Conservation (phyloP, 2,888 invertebrate genomes). For the Frankliniella fusca region DNA sequence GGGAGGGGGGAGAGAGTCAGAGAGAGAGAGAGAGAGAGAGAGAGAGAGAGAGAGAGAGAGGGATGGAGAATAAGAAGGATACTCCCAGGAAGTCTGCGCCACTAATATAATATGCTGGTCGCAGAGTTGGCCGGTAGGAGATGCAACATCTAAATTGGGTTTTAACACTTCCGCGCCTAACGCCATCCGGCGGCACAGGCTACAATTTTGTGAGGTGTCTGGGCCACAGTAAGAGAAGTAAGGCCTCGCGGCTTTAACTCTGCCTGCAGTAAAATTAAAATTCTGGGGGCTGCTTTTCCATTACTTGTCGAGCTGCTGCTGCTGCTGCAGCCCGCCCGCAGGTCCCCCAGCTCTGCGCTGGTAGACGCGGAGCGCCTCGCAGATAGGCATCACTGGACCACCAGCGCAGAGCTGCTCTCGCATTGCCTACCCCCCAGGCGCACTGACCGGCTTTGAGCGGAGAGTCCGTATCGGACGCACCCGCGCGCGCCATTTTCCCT, state of each 20-base stretch:
- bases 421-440: not conserved
- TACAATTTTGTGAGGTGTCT: not conserved
- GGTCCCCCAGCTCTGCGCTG: not conserved
- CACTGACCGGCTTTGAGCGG: not conserved
- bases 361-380: not conserved
- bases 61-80: too few species aligned
- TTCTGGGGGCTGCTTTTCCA: too few species aligned
- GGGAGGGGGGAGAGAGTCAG: too few species aligned
- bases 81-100: not conserved
- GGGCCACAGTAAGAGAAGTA: not conserved
- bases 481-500: not conserved
- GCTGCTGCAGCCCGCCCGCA: not conserved
- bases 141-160: slow-evolving; percentile 17
- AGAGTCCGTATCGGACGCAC: not conserved
- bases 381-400: not conserved
- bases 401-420: not conserved
- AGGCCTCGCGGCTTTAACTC: not conserved
- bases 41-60: not conserved
- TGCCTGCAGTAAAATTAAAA: too few species aligned
- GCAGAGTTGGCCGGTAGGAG: not conserved
- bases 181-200: not conserved
- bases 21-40: not conserved
- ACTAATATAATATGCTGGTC: not conserved
- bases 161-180: not conserved
- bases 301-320: not conserved